Conservation (phyloP, 2,888 invertebrate species). For the Tetrapedia diversipes region DNA sequence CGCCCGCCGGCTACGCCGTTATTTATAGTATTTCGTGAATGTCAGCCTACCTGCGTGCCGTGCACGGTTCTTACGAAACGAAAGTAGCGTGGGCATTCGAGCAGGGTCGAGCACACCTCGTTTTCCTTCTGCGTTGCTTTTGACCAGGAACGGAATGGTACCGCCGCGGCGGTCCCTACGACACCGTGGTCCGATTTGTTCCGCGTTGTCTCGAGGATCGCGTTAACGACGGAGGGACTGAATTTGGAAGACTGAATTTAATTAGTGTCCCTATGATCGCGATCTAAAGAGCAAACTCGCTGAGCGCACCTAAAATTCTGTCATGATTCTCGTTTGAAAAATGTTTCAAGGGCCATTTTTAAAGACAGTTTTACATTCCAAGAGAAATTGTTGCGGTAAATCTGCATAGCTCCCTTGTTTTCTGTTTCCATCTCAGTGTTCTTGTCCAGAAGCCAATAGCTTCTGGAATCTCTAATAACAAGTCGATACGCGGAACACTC, state of each 20-base stretch:
- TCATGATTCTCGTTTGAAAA: no score
- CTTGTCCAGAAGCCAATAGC: not conserved
- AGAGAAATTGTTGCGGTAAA: no score
- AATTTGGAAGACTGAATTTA: no score
- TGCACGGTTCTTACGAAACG: constrained; percentile 52
- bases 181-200: no score
- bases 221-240: no score
- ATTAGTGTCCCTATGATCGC: no score
- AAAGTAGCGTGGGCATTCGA: constrained; percentile 53
- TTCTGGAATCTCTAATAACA: not conserved
- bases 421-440: not conserved
- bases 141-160: not conserved
- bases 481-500: not conserved
- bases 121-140: constrained; percentile 6
- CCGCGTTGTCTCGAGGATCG: no score
- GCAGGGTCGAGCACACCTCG: constrained; percentile 17
- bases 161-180: not conserved
- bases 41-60: constrained; percentile 42
- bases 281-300: no score
- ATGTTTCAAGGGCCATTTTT: no score
- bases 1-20: constrained; percentile 29
- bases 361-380: no score
- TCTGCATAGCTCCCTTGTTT: not conserved
- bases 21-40: constrained; percentile 55
- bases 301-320: no score